Conservation (phyloP, 2,113 vertebrate species). For the Amblyornis subalaris region DNA sequence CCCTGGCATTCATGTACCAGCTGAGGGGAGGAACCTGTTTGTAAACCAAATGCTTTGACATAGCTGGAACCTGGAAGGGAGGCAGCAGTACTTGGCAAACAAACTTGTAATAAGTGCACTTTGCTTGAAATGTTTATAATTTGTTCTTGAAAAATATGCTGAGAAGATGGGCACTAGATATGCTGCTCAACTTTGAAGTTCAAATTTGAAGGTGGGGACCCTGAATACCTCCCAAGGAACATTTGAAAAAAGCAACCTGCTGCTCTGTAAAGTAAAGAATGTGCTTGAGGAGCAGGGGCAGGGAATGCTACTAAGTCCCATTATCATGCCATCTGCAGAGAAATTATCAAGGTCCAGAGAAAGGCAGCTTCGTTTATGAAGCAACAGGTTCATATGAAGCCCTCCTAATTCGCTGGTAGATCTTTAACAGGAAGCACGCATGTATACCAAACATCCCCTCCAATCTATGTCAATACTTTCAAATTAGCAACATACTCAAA, state of each 20-base stretch:
- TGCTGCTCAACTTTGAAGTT: constrained; percentile 40
- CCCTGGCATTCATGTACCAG: constrained; percentile 18
- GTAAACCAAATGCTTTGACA: constrained; percentile 56
- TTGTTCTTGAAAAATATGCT: constrained; percentile 57
- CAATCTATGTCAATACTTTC: not conserved
- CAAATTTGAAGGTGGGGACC: not conserved
- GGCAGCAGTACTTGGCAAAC: constrained; percentile 52
- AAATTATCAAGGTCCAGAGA: not conserved
- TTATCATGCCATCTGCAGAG: not conserved
- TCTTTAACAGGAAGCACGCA: not conserved
- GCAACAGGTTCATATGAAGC: not conserved
- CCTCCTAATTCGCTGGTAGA: not conserved
- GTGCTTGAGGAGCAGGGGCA: not conserved
- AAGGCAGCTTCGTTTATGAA: not conserved
- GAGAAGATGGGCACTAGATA: constrained; percentile 33
- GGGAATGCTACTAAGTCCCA: not conserved
- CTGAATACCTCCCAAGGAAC: not conserved
- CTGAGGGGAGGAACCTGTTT: constrained; percentile 43
- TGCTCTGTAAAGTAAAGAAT: constrained; percentile 19
- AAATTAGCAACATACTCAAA: not conserved
- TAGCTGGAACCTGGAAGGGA: constrained; percentile 34
- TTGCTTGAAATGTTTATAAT: constrained; percentile 58
- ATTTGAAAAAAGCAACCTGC: not conserved
- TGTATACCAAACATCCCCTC: not conserved
- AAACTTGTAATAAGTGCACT: constrained; percentile 55